Base-by-base conservation (phyloP, 1,140 invertebrate genomes). In the Habropoda laboriosa region DNA sequence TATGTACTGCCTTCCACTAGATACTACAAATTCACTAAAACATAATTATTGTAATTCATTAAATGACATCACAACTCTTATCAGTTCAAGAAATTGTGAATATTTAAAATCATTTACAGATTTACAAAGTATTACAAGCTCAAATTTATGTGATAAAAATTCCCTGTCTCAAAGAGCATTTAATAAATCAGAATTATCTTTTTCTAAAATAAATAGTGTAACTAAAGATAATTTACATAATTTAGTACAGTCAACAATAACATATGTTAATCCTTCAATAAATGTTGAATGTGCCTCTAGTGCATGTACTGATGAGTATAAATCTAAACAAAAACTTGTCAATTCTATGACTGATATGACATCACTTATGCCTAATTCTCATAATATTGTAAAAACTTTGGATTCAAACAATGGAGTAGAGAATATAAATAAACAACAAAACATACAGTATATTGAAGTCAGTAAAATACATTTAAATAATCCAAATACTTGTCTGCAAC, bases 1-100 rank as follows among this genome's bases (percentile, higher is more conserved):
- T 10, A 82, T 93, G 57, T 91, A 89, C 21, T 92, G 88, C 24
- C 57, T 93, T 47, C 82, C 91, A 38, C 61, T 89, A 16, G 84
- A 88, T 10, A 81, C 86, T 40, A 61, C 76, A 0, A 87, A 85
- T 47, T 83, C 86, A 0, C 67, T 86, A 7, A 88, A 73, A 61
- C 91, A 85, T 67, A 90, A 86, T 49, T 90, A 89, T 72, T 86
- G 86, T 35, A 92, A 85, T 60, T 92, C 92, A 0, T 71, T 91
- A 12, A 92, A 92, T 40, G 91, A 92, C 70, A 81, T 91, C 0
- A 79, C 82, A 27, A 89, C 90, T 2, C 58, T 89, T 0, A 83
- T 84, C 1, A 92, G 84, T 45, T 90, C 87, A 16, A 91, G 86
- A 47, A 89, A 89, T 38, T 88, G 85, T 63, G 86, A 89, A 30